Base-by-base conservation (phyloP, 2,888 invertebrate species). In the Melanotus villosus region DNA sequence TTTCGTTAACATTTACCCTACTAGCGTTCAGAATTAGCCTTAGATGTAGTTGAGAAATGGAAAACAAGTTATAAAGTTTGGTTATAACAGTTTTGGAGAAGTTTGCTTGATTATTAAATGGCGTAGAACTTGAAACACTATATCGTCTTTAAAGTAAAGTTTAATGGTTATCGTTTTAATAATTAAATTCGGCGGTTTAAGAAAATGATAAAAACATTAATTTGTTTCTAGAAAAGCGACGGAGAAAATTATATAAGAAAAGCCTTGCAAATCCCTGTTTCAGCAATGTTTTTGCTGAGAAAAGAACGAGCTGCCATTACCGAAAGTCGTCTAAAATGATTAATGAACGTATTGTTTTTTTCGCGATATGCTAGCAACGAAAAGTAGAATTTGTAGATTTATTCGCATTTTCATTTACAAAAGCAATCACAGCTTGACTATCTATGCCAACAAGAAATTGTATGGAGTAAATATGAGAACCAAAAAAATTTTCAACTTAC, bases 311-410 rank as follows among this genome's bases (percentile, higher is more conserved):
- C 41, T 43, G 7, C 18, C 4, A 19, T 9, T 43, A 10, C 2
- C 2, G 19, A 43, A 43, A 43, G 43, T 43, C 43, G 16, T 19
- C 43, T 19, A 43, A 43, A 43, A 43, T 43, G 43, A 43, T 43
- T 43, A 43, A 43, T 43, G 43, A 19, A 7, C 18, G 3, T 7
- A 43, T 43, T 43, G 43, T 43, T 43, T 19, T 18, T 4, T 16
- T n/a, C 43, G 19, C 43, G 19, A 43, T 43, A 19, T 19, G 43
- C 19, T 19, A 43, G 18, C 43, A 19, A 41, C 16, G 14, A 19
- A 43, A 19, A 19, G 7, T 16, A 10, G 19, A 19, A 18, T 43
- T 43, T 43, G 10, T 2, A 2, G 19, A 18, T 4, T 19, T 10
- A 43, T 43, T 10, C 19, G 3, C 6, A n/a, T n/a, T n/a, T n/a